phyloP scores from a whole-genome alignment of 2,797 vertebrate species.

The Peromyscus aztecus region DNA sequence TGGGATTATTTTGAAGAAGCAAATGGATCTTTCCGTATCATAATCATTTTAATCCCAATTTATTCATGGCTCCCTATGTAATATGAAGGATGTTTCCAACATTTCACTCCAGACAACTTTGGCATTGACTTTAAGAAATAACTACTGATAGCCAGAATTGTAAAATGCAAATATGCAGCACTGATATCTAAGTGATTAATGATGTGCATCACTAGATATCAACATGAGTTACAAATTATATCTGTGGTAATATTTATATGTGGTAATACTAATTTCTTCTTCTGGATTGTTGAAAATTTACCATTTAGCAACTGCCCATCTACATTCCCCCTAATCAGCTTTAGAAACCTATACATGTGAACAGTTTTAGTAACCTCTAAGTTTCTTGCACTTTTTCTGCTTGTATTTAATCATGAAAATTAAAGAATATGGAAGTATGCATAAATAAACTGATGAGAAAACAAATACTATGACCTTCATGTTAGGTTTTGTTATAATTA shows the following conservation, averaged over 20 bases:
- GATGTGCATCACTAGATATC: not conserved
- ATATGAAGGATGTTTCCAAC: not conserved
- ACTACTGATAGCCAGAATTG: accelerated
- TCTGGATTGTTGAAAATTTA: not conserved
- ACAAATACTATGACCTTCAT: not conserved
- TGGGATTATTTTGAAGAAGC: not conserved
- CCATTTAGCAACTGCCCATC: not conserved
- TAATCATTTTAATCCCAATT: not conserved
- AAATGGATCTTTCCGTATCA: not conserved
- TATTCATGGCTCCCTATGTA: not conserved
- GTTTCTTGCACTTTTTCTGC: not conserved
- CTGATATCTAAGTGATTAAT: not conserved
- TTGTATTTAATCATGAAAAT: not conserved
- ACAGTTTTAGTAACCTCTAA: not conserved
- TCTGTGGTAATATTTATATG: not conserved
- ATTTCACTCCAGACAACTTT: not conserved
- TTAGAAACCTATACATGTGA: not conserved
- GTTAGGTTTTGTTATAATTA: slow-evolving; percentile 1
- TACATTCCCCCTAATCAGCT: not conserved
- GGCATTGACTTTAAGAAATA: not conserved
- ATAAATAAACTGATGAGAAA: not conserved
- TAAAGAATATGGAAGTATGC: not conserved
- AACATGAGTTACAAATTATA: not conserved
- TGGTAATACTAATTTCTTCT: not conserved
- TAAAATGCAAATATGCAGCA: not conserved